A percentile compares a stretch with the other conserved stretches of the same genome.
These are phyloP conservation scores for Egretta garzetta DNA, from an alignment of 2,113 vertebrate species.

Conservation along the genomic window DNA sequence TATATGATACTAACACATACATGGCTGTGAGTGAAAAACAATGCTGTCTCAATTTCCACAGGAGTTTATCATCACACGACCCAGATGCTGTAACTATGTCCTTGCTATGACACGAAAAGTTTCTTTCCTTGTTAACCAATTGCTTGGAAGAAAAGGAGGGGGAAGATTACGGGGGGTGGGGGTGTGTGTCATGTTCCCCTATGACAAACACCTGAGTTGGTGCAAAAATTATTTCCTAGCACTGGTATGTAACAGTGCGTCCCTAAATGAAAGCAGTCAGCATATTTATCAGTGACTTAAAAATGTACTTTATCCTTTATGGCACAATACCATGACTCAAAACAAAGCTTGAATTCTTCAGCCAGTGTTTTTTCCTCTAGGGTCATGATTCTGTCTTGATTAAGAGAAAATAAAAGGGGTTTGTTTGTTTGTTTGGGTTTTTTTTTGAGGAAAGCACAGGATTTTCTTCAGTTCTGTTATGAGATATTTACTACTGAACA, in stretches of 20 bases:
- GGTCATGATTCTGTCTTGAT: neutral
- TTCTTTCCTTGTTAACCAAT: neutral
- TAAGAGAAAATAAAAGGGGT: neutral
- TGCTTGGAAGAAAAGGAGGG: neutral
- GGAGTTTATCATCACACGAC: neutral
- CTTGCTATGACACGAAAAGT: neutral
- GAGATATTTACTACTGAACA: neutral
- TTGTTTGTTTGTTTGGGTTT: neutral
- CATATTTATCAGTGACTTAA: neutral
- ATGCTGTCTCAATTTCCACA: neutral
- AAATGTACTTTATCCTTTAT: slow-evolving; percentile 6
- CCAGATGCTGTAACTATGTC: neutral
- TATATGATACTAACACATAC: neutral
- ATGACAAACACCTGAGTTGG: neutral
- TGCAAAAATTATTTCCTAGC: neutral
- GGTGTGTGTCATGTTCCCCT: neutral
- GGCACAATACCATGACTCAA: neutral
- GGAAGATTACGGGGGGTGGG: neutral
- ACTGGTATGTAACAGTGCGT: neutral
- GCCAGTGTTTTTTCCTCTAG: neutral
- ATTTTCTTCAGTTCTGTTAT: neutral
- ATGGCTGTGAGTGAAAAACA: neutral
- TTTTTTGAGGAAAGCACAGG: neutral
- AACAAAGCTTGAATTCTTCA: neutral
- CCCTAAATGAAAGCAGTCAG: neutral